Base-by-base conservation (phyloP, 2,797 vertebrate species). In the Chromis chromis region DNA sequence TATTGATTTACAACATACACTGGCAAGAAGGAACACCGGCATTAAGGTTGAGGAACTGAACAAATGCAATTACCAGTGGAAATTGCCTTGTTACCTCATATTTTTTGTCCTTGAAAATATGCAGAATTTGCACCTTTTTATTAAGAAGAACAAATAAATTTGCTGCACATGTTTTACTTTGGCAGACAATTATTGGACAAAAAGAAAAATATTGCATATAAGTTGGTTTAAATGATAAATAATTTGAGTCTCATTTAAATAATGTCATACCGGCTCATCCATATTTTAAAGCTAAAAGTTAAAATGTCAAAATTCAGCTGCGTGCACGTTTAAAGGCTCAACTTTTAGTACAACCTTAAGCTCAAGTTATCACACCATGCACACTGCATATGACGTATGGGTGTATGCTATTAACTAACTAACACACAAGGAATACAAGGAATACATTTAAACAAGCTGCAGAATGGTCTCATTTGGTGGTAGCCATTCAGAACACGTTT, bases 1-100 rank as follows among this genome's bases (percentile, higher is more conserved):
- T 58, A 71, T 72, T 74, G 78, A 88, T 85, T 74, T 80, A 65
- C 59, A 65, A 61, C 55, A 50, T 12, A 56, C 6, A 49, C 40
- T 50, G 44, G 68, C 44, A 64, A 61, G 33, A 82, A 21, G 42
- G 44, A 67, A 55, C 22, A 13, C 3, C 7, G n/a, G n/a, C 61
- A 53, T 59, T 42, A 64, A n/a, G 4, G 1, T 4, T 25, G 25
- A 25, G 4, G 25, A 25, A 25, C 25, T 25, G 25, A 25, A 48
- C 6, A 6, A 44, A 27, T 31, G 3, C 22, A 57, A 25, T 49
- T 27, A 21, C 17, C 65, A 10, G 3, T 53, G 9, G 25, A 54
- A 63, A 56, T 0, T 36, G 14, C 5, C 11, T 40, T 19, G 1
- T 16, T 4, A 31, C 19, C 6, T 36, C 28, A 9, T 19, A 55